Percentiles rank a stretch among this genome's conserved stretches.
Evolutionary conservation across 2,113 vertebrate species (phyloP).

Genomic region (Chroicocephalus ridibundus): DNA sequence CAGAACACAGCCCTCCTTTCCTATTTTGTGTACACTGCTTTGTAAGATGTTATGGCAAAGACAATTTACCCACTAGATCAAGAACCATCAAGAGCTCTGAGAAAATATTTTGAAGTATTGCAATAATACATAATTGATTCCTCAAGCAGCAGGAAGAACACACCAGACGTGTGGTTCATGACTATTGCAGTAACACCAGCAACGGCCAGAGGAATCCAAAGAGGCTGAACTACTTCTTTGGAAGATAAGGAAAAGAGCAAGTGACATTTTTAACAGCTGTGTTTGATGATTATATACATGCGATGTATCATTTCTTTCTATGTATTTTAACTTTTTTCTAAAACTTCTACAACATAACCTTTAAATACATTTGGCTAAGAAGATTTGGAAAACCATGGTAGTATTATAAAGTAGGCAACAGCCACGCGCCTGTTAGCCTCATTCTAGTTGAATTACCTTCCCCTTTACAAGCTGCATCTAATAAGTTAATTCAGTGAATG

Average conservation of each 20-base stretch:
- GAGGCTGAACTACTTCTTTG: background rate
- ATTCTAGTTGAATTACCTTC: slow-evolving; percentile 15
- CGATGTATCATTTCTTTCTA: background rate
- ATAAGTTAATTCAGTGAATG: slow-evolving; percentile 46
- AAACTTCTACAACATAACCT: background rate
- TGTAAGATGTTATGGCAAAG: background rate
- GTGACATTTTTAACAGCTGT: background rate
- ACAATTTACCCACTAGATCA: background rate
- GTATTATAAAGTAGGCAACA: background rate
- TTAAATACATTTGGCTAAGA: background rate
- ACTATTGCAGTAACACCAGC: background rate
- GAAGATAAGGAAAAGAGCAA: background rate
- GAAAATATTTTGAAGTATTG: background rate
- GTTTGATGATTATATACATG: background rate
- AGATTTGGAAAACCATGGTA: background rate
- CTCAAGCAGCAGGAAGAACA: background rate
- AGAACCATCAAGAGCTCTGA: background rate
- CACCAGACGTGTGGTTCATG: background rate
- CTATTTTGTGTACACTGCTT: background rate
- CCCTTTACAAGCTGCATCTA: slow-evolving; percentile 39
- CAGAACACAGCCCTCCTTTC: background rate
- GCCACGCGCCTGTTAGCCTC: background rate
- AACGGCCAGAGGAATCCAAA: background rate
- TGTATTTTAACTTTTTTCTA: background rate
- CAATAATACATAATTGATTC: accelerated